Conservation (phyloP, 2,888 invertebrate genomes). For the Lithodes maja region DNA sequence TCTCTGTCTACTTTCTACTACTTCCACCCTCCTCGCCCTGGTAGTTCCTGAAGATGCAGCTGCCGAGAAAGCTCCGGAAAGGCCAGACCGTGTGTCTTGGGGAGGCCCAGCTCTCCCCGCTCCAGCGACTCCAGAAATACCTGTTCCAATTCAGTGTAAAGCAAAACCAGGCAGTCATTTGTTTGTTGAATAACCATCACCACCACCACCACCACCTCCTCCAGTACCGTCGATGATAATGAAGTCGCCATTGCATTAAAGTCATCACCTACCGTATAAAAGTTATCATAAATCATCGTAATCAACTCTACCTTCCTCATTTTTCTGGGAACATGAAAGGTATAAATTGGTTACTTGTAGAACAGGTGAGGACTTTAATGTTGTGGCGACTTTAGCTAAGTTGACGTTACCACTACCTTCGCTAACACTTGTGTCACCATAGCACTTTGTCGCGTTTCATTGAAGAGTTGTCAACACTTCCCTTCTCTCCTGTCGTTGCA, state of each 20-base stretch:
- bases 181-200: slow-evolving; percentile 22
- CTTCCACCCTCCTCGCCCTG: background rate
- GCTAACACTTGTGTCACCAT: background rate
- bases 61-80: slow-evolving; percentile 48
- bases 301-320: too few species aligned
- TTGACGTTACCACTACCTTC: background rate
- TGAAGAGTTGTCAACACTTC: background rate
- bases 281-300: too few species aligned
- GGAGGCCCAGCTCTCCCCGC: slow-evolving; percentile 27
- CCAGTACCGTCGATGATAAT: background rate
- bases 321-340: too few species aligned
- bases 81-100: slow-evolving; percentile 46
- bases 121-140: slow-evolving; percentile 55
- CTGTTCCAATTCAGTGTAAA: slow-evolving; percentile 61
- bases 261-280: too few species aligned
- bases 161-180: slow-evolving; percentile 16
- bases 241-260: too few species aligned
- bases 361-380: too few species aligned
- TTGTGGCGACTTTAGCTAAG: too few species aligned
- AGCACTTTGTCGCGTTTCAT: background rate
- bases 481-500: background rate
- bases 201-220: slow-evolving; percentile 8
- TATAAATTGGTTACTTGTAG: too few species aligned
- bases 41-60: slow-evolving; percentile 53
- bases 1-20: slow-evolving; percentile 29